Evolutionary conservation across 1,140 invertebrate species (phyloP), one percentile per base, ranked within the genome.

Genomic region (Xylocopa sonorina): DNA sequence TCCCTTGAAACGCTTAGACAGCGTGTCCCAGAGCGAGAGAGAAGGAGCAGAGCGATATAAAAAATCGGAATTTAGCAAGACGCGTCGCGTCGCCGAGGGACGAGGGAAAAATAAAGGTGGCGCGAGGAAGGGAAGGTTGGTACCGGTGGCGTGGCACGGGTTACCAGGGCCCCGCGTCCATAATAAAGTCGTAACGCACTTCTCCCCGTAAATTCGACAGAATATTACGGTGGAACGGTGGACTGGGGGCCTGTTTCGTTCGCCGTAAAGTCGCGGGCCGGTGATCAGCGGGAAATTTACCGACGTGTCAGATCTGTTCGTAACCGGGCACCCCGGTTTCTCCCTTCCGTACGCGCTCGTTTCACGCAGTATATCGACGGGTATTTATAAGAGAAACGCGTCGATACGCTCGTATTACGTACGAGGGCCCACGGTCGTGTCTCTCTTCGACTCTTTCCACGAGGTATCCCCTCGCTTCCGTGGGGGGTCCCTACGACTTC

Each of bases 111-210:
- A 32, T 48, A 14, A 66, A 32, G 46, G 12, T n/a, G 46, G 14
- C 10, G 27, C n/a, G n/a, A n/a, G n/a, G 43, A 9, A n/a, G 24
- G 50, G 3, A 76, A 46, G 63, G 79, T 63, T 63, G 48, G 53
- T 53, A 66, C 68, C 41, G 78, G 4, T 24, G 34, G 73, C 62
- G 58, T 68, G 53, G 34, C 72, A 51, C 63, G 86, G 69, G 53
- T 80, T 81, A 74, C 71, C 62, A 53, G 78, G 24, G n/a, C n/a
- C n/a, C 24, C 77, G 80, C 71, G 81, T 84, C 78, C 85, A 86
- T 90, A 89, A 90, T 90, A 90, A 90, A 89, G 89, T 86, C 86
- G 89, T 90, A 89, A 85, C 80, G 57, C 58, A 82, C 82, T 68
- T 75, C 79, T 38, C 78, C 81, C 83, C 88, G 83, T 90, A 90